Evolutionary conservation across 2,888 invertebrate species (phyloP).

Genomic region (Fragum fragum): DNA sequence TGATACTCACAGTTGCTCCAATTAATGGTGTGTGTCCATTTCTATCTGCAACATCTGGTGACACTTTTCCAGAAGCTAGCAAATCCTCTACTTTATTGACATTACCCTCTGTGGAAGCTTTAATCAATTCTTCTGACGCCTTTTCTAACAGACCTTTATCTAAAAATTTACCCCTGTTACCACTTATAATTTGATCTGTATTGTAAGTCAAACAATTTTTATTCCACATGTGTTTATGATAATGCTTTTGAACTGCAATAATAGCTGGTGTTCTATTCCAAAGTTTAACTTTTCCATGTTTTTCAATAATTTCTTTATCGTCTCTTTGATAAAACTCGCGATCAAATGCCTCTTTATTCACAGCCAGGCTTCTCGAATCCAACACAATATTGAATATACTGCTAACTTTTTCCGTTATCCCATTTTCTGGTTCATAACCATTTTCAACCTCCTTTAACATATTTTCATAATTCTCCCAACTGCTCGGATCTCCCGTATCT

Average conservation of each 20-base stretch:
- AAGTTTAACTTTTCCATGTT: conserved; percentile 65
- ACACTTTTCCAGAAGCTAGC: conserved; percentile 78
- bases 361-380: conserved; percentile 82
- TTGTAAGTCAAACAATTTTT: conserved; percentile 73
- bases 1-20: conserved; percentile 84
- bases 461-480: conserved; percentile 59
- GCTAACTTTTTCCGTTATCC: conserved; percentile 69
- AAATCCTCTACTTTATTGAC: conserved; percentile 77
- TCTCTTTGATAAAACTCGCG: conserved; percentile 79
- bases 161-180: conserved; percentile 76
- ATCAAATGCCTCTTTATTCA: conserved; percentile 83
- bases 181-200: conserved; percentile 76
- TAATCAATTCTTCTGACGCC: conserved; percentile 81
- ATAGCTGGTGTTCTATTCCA: conserved; percentile 84
- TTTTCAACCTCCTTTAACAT: conserved; percentile 62
- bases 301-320: conserved; percentile 46
- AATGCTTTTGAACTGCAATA: conserved; percentile 83
- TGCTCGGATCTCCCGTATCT: conserved; percentile 54
- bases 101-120: conserved; percentile 80
- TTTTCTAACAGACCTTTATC: conserved; percentile 80
- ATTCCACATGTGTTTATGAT: conserved; percentile 75
- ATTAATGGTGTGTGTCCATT: conserved; percentile 84
- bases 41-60: conserved; percentile 84
- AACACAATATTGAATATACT: conserved; percentile 80
- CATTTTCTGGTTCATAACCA: conserved; percentile 59